Percentiles rank a stretch among this genome's conserved stretches.
Conservation (phyloP, 2,888 invertebrate species). For the Eretmocerus hayati region DNA sequence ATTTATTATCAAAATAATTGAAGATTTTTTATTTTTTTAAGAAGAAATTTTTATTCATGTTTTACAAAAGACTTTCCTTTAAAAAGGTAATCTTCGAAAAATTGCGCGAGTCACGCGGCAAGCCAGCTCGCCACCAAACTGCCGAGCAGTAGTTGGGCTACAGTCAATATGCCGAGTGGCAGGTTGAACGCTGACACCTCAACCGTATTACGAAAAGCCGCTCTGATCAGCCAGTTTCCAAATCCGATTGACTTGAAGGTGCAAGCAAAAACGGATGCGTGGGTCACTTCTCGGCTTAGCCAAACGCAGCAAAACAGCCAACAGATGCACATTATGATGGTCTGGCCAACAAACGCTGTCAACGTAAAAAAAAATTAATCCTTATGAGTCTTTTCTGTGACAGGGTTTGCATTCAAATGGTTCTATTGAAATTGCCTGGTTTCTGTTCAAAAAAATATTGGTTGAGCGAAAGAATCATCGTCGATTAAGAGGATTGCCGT, state of each 20-base stretch:
- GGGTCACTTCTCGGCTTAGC: slow-evolving; percentile 35
- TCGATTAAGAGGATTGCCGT: no score
- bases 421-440: no score
- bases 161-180: slow-evolving; percentile 40
- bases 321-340: slow-evolving; percentile 38
- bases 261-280: slow-evolving; percentile 40
- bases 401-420: no score
- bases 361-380: no score
- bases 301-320: slow-evolving; percentile 41
- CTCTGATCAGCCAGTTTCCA: slow-evolving; percentile 42
- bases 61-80: not conserved
- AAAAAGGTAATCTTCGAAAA: slow-evolving; percentile 11
- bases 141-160: slow-evolving; percentile 41
- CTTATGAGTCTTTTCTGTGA: no score
- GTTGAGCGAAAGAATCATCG: no score
- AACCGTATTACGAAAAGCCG: slow-evolving; percentile 41
- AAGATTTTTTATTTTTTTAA: not conserved
- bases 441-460: no score
- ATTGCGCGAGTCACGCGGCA: slow-evolving; percentile 28
- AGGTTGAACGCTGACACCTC: slow-evolving; percentile 35
- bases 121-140: slow-evolving; percentile 40
- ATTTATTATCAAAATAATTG: not conserved
- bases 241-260: slow-evolving; percentile 42
- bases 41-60: slow-evolving; percentile 3
- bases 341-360: slow-evolving; percentile 40